Conservation (phyloP, 2,888 invertebrate species). For the Galerucella nymphaeae region DNA sequence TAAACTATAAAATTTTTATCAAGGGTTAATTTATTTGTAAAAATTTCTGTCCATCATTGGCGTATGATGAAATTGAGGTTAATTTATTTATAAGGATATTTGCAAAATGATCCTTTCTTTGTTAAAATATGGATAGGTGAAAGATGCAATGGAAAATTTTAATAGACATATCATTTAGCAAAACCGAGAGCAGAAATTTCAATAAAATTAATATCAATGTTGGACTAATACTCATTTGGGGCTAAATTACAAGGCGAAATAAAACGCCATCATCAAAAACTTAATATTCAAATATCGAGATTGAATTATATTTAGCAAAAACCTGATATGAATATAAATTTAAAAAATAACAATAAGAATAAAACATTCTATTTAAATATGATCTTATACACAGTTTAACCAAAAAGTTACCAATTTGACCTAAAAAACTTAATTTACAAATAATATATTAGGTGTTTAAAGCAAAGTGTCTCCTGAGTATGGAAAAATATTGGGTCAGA, state of each 20-base stretch:
- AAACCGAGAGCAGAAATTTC: too few species aligned
- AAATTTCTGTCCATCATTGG: too few species aligned
- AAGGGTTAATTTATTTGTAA: too few species aligned
- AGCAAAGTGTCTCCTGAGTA: not conserved
- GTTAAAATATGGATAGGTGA: too few species aligned
- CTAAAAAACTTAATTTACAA: constrained; percentile 6
- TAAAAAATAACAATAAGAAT: constrained; percentile 29
- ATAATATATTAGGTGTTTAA: constrained; percentile 8
- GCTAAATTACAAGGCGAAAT: too few species aligned
- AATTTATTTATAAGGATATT: too few species aligned
- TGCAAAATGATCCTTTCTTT: too few species aligned
- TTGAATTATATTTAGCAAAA: constrained; percentile 36
- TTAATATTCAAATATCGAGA: constrained; percentile 10
- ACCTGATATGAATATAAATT: constrained; percentile 36
- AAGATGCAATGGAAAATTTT: too few species aligned
- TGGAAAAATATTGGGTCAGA: constrained; percentile 5
- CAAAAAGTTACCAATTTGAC: constrained; percentile 14
- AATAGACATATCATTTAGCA: too few species aligned
- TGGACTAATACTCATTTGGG: too few species aligned
- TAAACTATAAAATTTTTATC: too few species aligned
- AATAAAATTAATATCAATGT: too few species aligned
- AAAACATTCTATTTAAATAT: constrained; percentile 25
- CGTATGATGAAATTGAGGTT: not conserved
- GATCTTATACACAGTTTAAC: constrained; percentile 22
- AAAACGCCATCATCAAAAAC: not conserved